Percentiles rank a stretch among this genome's conserved stretches.
phyloP scores from a whole-genome alignment of 2,113 vertebrate genomes.

The Perca fluviatilis region DNA sequence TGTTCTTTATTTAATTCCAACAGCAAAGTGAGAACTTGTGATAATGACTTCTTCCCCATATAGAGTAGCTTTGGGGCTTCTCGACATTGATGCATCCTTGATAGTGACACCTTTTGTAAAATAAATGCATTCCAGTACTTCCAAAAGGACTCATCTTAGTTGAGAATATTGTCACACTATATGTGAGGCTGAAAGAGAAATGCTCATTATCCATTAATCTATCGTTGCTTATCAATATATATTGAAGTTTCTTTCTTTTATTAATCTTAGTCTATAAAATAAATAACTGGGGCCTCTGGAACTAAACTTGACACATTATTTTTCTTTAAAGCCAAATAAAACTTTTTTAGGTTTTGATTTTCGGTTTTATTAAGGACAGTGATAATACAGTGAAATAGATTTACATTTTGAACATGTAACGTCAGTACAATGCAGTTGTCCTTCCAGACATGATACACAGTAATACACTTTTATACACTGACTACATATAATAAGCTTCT shows the following conservation, averaged over 20 bases:
- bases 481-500: not conserved
- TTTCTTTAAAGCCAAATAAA: not conserved
- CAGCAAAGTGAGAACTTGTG: conserved; percentile 31
- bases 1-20: conserved; percentile 43
- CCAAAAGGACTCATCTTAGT: conserved; percentile 2
- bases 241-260: not conserved
- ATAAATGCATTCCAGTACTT: conserved; percentile 24
- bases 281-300: not conserved
- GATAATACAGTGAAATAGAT: not conserved
- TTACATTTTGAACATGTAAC: not conserved
- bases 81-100: conserved; percentile 38
- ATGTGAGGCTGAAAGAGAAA: not conserved
- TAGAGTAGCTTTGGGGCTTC: conserved; percentile 27
- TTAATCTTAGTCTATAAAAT: not conserved
- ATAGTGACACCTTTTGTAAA: conserved; percentile 38
- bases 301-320: not conserved
- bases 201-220: not conserved
- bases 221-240: not conserved
- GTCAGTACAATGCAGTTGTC: not conserved
- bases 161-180: not conserved
- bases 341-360: not conserved
- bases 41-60: conserved; percentile 22
- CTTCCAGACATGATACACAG: not conserved
- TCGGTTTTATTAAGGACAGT: not conserved
- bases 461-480: not conserved